phyloP scores from a whole-genome alignment of 2,888 invertebrate genomes.

The Latrodectus hesperus region DNA sequence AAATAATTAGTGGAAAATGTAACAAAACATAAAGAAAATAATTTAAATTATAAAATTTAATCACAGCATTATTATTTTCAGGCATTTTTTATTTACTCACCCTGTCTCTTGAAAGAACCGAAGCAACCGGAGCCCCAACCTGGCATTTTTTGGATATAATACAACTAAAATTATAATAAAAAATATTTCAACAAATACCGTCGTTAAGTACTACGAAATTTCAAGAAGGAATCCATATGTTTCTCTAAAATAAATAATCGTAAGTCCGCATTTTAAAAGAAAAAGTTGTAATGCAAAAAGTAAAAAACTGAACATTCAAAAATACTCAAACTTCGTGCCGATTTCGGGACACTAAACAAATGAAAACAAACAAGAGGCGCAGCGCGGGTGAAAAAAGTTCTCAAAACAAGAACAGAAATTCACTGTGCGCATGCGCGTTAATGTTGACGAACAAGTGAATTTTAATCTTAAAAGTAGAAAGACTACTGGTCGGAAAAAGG shows the following conservation, averaged over 20 bases:
- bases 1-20: not conserved
- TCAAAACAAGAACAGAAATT: not conserved
- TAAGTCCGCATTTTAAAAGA: not conserved
- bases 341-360: not conserved
- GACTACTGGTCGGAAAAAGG: no score
- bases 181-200: not conserved
- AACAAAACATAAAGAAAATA: not conserved
- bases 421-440: not conserved
- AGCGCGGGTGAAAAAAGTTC: not conserved
- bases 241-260: no score
- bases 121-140: slow-evolving; percentile 58
- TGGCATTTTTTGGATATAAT: slow-evolving; percentile 31
- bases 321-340: not conserved
- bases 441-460: no score
- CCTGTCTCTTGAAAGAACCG: slow-evolving; percentile 39
- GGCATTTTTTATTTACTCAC: slow-evolving; percentile 11
- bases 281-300: not conserved
- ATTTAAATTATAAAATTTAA: no score
- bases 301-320: not conserved
- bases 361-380: not conserved
- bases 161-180: not conserved
- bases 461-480: no score
- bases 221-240: no score
- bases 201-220: no score
- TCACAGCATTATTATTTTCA: not conserved